phyloP scores from a whole-genome alignment of 2,888 invertebrate genomes.

The Eubasilissa splendida region DNA sequence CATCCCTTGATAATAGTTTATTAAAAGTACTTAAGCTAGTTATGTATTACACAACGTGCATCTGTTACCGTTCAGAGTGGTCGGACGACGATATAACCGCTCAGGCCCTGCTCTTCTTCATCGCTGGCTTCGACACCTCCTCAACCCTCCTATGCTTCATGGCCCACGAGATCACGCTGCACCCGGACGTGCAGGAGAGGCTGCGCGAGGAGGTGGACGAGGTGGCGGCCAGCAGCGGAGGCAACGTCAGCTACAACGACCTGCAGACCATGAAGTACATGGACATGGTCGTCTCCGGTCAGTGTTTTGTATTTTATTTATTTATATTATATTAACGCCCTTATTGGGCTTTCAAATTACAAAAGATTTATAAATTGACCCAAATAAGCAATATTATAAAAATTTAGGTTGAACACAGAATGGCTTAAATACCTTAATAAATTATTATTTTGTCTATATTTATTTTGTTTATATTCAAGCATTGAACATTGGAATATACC shows the following conservation, averaged over 20 bases:
- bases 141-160: constrained; percentile 63
- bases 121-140: constrained; percentile 64
- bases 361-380: no score
- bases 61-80: constrained; percentile 59
- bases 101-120: constrained; percentile 64
- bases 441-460: no score
- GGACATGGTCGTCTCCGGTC: no score
- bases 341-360: no score
- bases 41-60: not conserved
- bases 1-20: no score
- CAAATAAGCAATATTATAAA: no score
- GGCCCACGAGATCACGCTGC: constrained; percentile 63
- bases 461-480: no score
- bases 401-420: no score
- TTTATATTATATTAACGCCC: no score
- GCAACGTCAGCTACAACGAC: constrained; percentile 70
- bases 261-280: constrained; percentile 72
- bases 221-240: constrained; percentile 65
- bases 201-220: constrained; percentile 70
- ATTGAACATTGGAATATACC: no score
- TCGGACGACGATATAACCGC: constrained; percentile 62
- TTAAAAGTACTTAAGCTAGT: not conserved
- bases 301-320: no score
- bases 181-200: constrained; percentile 63
- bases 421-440: no score